Evolutionary conservation across 2,113 vertebrate genomes (phyloP).

Genomic region (Trematomus loennbergii): DNA sequence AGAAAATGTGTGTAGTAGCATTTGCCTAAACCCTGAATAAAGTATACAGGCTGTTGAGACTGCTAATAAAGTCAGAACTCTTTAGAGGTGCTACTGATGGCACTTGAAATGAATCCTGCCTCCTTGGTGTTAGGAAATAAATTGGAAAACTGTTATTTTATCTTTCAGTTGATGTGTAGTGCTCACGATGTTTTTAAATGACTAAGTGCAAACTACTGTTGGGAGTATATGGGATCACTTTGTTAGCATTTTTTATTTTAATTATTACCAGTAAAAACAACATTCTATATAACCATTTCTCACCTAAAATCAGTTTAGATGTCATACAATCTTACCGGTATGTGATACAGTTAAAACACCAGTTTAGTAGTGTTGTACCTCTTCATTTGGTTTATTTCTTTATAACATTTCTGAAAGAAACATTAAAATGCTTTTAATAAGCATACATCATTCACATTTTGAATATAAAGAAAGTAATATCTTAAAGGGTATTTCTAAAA

Average conservation of each 20-base stretch:
- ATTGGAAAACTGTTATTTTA: constrained; percentile 42
- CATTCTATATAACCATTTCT: background rate
- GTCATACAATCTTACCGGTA: background rate
- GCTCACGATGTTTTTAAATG: constrained; percentile 17
- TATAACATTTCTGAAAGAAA: background rate
- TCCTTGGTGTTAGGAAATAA: constrained; percentile 46
- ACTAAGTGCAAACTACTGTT: background rate
- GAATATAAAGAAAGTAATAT: background rate
- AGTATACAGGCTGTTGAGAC: background rate
- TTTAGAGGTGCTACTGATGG: constrained; percentile 49
- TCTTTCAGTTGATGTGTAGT: constrained; percentile 24
- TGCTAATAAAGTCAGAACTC: constrained; percentile 29
- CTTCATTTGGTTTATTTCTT: background rate
- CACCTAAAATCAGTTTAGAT: background rate
- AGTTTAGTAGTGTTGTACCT: too few relatives aligned
- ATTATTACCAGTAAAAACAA: background rate
- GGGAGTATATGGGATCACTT: background rate
- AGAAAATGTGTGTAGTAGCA: background rate
- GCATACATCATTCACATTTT: background rate
- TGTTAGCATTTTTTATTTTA: background rate
- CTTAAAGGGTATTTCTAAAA: background rate
- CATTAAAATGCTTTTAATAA: background rate
- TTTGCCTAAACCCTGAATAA: constrained; percentile 1
- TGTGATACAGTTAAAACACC: background rate
- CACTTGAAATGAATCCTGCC: constrained; percentile 34